Evolutionary conservation across 2,113 vertebrate species (phyloP).

Genomic region (Sinocyclocheilus anshuiensis): DNA sequence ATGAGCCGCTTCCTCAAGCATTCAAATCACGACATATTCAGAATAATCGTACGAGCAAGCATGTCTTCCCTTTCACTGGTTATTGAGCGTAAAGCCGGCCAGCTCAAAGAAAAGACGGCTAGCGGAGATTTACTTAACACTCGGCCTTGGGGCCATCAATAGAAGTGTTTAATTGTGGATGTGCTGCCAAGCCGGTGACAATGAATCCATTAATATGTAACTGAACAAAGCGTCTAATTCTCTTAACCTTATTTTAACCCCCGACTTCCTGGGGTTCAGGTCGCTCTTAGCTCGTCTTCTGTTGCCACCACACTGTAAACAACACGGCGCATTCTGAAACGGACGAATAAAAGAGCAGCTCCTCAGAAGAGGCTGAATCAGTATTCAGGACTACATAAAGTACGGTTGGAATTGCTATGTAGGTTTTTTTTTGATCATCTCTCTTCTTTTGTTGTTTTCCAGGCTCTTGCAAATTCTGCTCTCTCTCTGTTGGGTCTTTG

Average conservation of each 20-base stretch:
- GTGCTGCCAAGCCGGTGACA: slow-evolving; percentile 67
- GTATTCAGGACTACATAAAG: slow-evolving; percentile 44
- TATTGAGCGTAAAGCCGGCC: slow-evolving; percentile 27
- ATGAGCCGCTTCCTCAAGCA: background rate
- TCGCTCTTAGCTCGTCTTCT: slow-evolving; percentile 60
- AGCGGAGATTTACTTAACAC: slow-evolving; percentile 66
- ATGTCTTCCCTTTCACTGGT: slow-evolving; percentile 44
- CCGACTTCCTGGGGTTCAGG: slow-evolving; percentile 62
- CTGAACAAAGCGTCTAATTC: slow-evolving; percentile 72
- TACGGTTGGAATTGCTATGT: slow-evolving; percentile 46
- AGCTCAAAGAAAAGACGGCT: slow-evolving; percentile 22
- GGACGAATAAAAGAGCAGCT: slow-evolving; percentile 58
- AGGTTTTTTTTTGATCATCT: slow-evolving; percentile 31
- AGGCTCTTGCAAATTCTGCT: slow-evolving; percentile 58
- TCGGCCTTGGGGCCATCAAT: slow-evolving; percentile 64
- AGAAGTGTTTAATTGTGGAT: slow-evolving; percentile 70
- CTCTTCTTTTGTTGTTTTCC: slow-evolving; percentile 55
- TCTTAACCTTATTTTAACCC: slow-evolving; percentile 70
- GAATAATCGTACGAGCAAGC: slow-evolving; percentile 50
- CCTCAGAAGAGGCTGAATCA: slow-evolving; percentile 47
- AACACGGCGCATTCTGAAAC: slow-evolving; percentile 64
- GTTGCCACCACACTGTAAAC: slow-evolving; percentile 63
- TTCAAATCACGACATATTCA: slow-evolving; percentile 37
- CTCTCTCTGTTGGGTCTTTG: slow-evolving; percentile 63
- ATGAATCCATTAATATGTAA: slow-evolving; percentile 72